Evolutionary conservation across 2,888 invertebrate genomes (phyloP).

Genomic region (Lycocerus yunnanus): DNA sequence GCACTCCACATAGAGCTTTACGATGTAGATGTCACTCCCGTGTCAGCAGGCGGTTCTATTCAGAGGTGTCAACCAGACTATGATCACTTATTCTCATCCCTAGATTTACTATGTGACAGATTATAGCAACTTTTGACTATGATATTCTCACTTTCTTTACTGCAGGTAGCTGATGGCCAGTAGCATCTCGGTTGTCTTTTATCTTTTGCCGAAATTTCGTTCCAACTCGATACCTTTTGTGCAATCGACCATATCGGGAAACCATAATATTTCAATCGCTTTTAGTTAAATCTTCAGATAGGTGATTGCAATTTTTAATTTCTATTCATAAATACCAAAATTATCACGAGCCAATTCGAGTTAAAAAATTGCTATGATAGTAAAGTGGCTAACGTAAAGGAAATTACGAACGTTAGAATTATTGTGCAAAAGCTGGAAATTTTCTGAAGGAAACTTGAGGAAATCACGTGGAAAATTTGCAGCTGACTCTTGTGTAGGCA

Average conservation of each 20-base stretch:
- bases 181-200: slow-evolving; percentile 44
- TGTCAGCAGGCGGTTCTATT: slow-evolving; percentile 50
- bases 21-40: slow-evolving; percentile 50
- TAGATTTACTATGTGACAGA: slow-evolving; percentile 33
- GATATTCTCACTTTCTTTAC: slow-evolving; percentile 32
- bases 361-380: neutral
- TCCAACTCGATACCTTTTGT: neutral
- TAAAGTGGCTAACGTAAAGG: neutral
- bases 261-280: neutral
- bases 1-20: slow-evolving; percentile 49
- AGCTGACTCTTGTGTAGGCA: slow-evolving; percentile 51
- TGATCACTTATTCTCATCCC: slow-evolving; percentile 51
- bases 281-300: neutral
- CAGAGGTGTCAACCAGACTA: slow-evolving; percentile 51
- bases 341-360: too few species aligned
- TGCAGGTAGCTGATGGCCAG: slow-evolving; percentile 36
- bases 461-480: slow-evolving; percentile 52
- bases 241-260: neutral
- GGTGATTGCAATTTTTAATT: neutral
- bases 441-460: slow-evolving; percentile 39
- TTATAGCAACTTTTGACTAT: neutral
- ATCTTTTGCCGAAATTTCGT: slow-evolving; percentile 41
- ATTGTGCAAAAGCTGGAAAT: slow-evolving; percentile 40
- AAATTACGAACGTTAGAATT: slow-evolving; percentile 31
- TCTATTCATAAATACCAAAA: neutral